A percentile compares a stretch with the other conserved stretches of the same genome.
Conservation (phyloP, 2,113 vertebrate species). For the Mormyrus lacerda region DNA sequence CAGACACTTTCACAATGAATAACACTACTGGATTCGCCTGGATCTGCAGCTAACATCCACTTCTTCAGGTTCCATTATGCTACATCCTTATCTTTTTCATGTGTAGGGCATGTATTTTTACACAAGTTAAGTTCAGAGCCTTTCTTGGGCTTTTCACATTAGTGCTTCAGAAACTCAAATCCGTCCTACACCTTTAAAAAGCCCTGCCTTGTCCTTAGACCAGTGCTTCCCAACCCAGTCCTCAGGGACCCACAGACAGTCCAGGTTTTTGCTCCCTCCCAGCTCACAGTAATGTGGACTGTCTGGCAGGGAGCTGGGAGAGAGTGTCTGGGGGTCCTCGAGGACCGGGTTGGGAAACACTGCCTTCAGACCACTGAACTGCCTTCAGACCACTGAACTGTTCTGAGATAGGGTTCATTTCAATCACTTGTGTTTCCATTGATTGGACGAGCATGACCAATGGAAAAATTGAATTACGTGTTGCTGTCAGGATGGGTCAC, state of each 20-base stretch:
- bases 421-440: neutral
- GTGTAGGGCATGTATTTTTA: neutral
- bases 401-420: neutral
- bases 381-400: neutral
- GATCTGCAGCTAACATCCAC: neutral
- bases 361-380: neutral
- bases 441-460: neutral
- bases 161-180: neutral
- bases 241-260: neutral
- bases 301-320: neutral
- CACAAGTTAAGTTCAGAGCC: neutral
- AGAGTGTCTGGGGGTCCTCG: neutral
- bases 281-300: neutral
- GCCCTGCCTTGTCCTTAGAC: neutral
- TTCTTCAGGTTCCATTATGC: neutral
- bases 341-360: neutral
- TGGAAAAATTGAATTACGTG: slow-evolving; percentile 11
- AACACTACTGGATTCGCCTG: neutral
- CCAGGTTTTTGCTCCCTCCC: neutral
- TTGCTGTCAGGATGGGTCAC: neutral
- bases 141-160: neutral
- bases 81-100: neutral
- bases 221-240: neutral
- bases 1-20: neutral
- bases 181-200: neutral